These are phyloP conservation scores for Congeria kusceri DNA, from an alignment of 2,888 invertebrate genomes.

Conservation along the genomic window DNA sequence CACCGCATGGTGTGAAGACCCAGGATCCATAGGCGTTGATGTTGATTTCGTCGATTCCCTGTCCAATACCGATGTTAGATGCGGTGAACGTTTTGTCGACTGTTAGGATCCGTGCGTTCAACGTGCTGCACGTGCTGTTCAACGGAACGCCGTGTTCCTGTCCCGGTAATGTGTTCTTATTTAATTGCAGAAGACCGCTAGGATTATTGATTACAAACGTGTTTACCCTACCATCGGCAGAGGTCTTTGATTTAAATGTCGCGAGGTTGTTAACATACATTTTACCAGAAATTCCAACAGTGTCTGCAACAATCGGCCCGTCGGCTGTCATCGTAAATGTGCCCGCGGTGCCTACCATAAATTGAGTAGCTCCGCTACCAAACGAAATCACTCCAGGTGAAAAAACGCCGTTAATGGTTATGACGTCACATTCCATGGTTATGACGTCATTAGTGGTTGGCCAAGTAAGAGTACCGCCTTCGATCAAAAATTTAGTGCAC, in stretches of 20 bases:
- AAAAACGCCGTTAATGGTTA: slow-evolving; percentile 69
- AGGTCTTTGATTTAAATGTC: slow-evolving; percentile 59
- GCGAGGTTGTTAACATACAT: slow-evolving; percentile 66
- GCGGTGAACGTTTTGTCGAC: slow-evolving; percentile 63
- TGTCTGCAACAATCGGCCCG: slow-evolving; percentile 64
- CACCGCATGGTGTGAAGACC: slow-evolving; percentile 59
- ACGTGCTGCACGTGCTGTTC: slow-evolving; percentile 50
- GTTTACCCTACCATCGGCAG: slow-evolving; percentile 58
- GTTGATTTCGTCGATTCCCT: slow-evolving; percentile 52
- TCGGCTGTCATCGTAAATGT: slow-evolving; percentile 55
- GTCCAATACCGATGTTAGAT: slow-evolving; percentile 46
- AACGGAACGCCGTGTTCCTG: slow-evolving; percentile 26
- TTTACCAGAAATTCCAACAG: slow-evolving; percentile 60
- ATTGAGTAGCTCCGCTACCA: slow-evolving; percentile 53
- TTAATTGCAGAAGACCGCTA: slow-evolving; percentile 58
- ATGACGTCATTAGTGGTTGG: slow-evolving; percentile 47
- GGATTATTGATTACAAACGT: slow-evolving; percentile 58
- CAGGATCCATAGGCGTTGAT: slow-evolving; percentile 64
- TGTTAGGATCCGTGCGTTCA: slow-evolving; percentile 57
- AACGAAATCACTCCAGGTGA: slow-evolving; percentile 63
- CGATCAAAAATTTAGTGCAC: slow-evolving; percentile 59
- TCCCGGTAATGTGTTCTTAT: slow-evolving; percentile 39
- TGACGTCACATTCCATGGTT: slow-evolving; percentile 63
- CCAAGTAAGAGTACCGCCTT: slow-evolving; percentile 61
- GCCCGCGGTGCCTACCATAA: slow-evolving; percentile 62